A percentile compares a stretch with the other conserved stretches of the same genome.
phyloP scores from a whole-genome alignment of 2,797 vertebrate genomes.

The Nannoperca australis region DNA sequence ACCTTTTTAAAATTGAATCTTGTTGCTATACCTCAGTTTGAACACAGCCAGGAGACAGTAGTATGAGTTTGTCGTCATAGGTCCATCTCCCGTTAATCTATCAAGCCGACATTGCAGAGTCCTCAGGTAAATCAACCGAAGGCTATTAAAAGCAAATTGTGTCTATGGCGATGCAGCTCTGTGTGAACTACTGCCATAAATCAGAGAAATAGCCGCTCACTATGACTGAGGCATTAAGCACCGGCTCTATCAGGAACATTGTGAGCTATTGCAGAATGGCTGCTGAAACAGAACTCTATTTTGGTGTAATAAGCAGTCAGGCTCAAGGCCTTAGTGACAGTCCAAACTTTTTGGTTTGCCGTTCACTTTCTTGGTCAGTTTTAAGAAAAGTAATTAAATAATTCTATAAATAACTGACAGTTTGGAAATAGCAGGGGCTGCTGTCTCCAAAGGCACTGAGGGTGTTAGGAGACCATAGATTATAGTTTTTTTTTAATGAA shows the following conservation, averaged over 20 bases:
- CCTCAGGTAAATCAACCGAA: constrained; percentile 66
- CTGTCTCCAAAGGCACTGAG: not conserved
- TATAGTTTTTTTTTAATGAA: not conserved
- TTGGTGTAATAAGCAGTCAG: constrained; percentile 6
- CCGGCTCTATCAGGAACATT: constrained; percentile 59
- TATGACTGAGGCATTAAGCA: constrained; percentile 46
- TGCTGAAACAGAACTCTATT: constrained; percentile 39
- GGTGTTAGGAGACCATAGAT: not conserved
- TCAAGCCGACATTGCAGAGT: constrained; percentile 69
- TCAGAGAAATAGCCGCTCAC: constrained; percentile 62
- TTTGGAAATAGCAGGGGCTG: not conserved
- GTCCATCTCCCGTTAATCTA: constrained; percentile 19
- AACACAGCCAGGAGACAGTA: not conserved
- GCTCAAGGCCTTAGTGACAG: not conserved
- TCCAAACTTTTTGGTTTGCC: not conserved
- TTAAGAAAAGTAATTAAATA: constrained; percentile 16
- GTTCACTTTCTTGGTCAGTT: not conserved
- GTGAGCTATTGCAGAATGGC: constrained; percentile 46
- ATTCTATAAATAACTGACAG: not conserved
- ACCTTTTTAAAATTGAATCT: not conserved
- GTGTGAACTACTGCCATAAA: constrained; percentile 65
- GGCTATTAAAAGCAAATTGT: constrained; percentile 78
- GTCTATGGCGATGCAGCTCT: constrained; percentile 58
- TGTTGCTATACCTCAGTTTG: not conserved
- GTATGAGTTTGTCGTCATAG: constrained; percentile 21